Evolutionary conservation across 2,797 vertebrate genomes (phyloP), one percentile per base, ranked within the genome.

Genomic region (Esox masquinongy): DNA sequence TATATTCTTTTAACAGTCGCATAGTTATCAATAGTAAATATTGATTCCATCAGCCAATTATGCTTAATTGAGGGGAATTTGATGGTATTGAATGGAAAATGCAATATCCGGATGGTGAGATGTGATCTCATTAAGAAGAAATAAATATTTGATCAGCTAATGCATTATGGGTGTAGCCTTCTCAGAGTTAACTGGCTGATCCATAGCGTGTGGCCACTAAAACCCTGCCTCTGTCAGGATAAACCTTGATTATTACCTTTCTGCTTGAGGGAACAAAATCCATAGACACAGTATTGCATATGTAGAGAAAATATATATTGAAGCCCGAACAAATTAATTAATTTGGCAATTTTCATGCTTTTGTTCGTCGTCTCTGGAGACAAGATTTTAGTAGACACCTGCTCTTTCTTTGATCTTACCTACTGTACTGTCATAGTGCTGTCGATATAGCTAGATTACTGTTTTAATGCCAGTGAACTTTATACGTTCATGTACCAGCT

Each of bases 101-200:
- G 26, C 43, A 66, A 74, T 78, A 69, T 72, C 63, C 39, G 53
- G 75, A 78, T 70, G 73, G 70, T 67, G 73, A 77, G 71, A 77
- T 77, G 80, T 74, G 74, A 73, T 81, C 75, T 85, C 79, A 80
- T 82, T 84, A 79, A 75, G 68, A 74, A 51, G 31, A 72, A 61
- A 82, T 87, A 43, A 73, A 85, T 85, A 76, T 74, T 85, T 83
- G 26, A 84, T 80, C 50, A 80, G 76, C 22, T 76, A 83, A 82
- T 80, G 77, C 66, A 64, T 70, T 49, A 39, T 31, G 70, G 22
- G 49, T 53, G 70, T 71, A 51, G 49, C 26, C 70, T 19, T n/a
- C 64, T 67, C 64, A 26, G 56, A 24, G 56, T 61, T 26, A 47
- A 61, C 64, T 31, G 26, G 15, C 17, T 67, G 64, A 34, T 67